phyloP scores from a whole-genome alignment of 2,888 invertebrate species.

The Brachypalpus laphriformis region DNA sequence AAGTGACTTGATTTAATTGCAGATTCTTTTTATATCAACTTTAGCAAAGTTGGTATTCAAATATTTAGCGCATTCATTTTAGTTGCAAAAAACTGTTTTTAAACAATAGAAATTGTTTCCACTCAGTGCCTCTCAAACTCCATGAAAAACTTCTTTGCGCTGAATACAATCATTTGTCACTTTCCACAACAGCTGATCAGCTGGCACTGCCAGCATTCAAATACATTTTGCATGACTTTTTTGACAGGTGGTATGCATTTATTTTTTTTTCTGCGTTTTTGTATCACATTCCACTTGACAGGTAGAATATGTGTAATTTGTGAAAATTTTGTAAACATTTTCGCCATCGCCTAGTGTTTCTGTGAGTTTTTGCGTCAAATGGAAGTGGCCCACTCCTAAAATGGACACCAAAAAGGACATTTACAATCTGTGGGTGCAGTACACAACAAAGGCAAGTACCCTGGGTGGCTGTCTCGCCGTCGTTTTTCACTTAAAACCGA shows the following conservation, averaged over 20 bases:
- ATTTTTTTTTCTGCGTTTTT: conserved; percentile 16
- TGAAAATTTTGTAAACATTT: conserved; percentile 74
- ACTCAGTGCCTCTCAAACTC: too few relatives aligned
- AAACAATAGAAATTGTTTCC: too few relatives aligned
- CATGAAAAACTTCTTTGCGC: too few relatives aligned
- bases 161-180: conserved; percentile 35
- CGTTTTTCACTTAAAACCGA: too few relatives aligned
- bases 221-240: neutral
- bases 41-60: too few relatives aligned
- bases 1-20: too few relatives aligned
- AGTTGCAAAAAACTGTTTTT: too few relatives aligned
- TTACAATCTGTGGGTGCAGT: conserved; percentile 84
- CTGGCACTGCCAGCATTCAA: conserved; percentile 36
- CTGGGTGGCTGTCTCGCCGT: neutral
- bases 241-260: conserved; percentile 57
- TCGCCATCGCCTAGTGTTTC: conserved; percentile 40
- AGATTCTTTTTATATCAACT: too few relatives aligned
- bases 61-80: too few relatives aligned
- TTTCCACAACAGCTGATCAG: conserved; percentile 58
- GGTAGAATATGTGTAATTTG: conserved; percentile 69
- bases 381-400: conserved; percentile 65
- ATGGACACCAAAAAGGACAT: conserved; percentile 83
- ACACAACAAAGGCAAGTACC: conserved; percentile 83
- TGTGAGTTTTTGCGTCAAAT: conserved; percentile 34
- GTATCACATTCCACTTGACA: conserved; percentile 65